These are phyloP conservation scores for Sphaeramia orbicularis DNA, from an alignment of 2,797 vertebrate genomes.

Conservation along the genomic window DNA sequence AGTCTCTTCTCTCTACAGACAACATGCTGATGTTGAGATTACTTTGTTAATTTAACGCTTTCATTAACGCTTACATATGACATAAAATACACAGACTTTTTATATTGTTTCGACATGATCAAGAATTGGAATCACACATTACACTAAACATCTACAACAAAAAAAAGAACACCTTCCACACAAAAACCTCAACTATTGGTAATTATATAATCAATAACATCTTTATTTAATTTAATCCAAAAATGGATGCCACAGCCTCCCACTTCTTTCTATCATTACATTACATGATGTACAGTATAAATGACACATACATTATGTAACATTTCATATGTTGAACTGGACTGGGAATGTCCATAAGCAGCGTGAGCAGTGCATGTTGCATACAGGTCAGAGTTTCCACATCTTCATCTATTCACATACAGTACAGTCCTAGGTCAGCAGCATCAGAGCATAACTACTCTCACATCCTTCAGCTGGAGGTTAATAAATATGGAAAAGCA, in stretches of 20 bases:
- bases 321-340: conserved; percentile 33
- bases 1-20: too few species aligned
- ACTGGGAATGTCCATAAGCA: conserved; percentile 36
- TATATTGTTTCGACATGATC: too few species aligned
- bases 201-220: conserved; percentile 65
- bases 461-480: conserved; percentile 20
- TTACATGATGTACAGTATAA: conserved; percentile 48
- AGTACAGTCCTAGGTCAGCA: conserved; percentile 27
- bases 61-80: too few species aligned
- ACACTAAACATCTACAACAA: too few species aligned
- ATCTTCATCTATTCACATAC: conserved; percentile 40
- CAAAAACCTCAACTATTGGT: not conserved
- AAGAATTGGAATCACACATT: too few species aligned
- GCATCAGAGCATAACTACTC: conserved; percentile 27
- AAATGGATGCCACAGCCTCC: conserved; percentile 38
- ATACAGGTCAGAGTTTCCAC: conserved; percentile 45
- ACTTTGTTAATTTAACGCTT: too few species aligned
- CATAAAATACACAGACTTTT: too few species aligned
- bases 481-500: conserved; percentile 37
- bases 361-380: conserved; percentile 51
- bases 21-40: too few species aligned
- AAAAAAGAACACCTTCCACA: too few species aligned
- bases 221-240: conserved; percentile 79
- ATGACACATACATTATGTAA: conserved; percentile 39
- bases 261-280: conserved; percentile 20